Evolutionary conservation across 2,888 invertebrate species (phyloP).

Genomic region (Nomada fabriciana): DNA sequence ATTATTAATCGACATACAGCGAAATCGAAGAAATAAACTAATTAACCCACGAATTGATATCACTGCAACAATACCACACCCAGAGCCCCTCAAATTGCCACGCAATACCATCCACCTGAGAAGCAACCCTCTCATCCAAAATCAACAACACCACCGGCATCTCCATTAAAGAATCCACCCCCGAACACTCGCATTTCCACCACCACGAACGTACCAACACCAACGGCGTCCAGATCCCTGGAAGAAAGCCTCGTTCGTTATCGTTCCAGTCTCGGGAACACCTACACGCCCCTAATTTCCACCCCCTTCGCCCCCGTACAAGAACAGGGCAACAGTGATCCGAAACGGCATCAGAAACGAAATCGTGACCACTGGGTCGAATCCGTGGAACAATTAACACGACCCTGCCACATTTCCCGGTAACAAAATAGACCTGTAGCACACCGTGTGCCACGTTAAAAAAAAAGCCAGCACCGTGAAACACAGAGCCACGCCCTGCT

Average conservation of each 20-base stretch:
- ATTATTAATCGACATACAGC: too few species aligned
- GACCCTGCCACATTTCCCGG: slow-evolving; percentile 3
- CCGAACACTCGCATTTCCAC: background rate
- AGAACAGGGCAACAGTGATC: too few species aligned
- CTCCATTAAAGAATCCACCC: background rate
- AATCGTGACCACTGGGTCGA: slow-evolving; percentile 22
- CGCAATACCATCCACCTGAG: background rate
- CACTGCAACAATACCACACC: too few species aligned
- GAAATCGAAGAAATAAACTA: too few species aligned
- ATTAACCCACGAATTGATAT: too few species aligned
- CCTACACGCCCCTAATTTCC: background rate
- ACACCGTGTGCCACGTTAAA: slow-evolving; percentile 8
- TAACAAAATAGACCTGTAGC: slow-evolving; percentile 10
- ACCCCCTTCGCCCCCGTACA: background rate
- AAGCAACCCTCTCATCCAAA: background rate
- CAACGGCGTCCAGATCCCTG: background rate
- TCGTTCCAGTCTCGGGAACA: background rate
- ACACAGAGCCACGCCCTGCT: slow-evolving; percentile 36
- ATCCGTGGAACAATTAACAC: slow-evolving; percentile 35
- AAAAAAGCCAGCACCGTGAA: slow-evolving; percentile 4
- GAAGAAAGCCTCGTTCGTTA: slow-evolving; percentile 1
- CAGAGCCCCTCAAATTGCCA: too few species aligned
- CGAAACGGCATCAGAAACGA: background rate
- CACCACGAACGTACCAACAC: background rate
- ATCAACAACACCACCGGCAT: background rate